A percentile compares a stretch with the other conserved stretches of the same genome.
phyloP scores from a whole-genome alignment of 2,797 vertebrate genomes.

The Scyliorhinus canicula region DNA sequence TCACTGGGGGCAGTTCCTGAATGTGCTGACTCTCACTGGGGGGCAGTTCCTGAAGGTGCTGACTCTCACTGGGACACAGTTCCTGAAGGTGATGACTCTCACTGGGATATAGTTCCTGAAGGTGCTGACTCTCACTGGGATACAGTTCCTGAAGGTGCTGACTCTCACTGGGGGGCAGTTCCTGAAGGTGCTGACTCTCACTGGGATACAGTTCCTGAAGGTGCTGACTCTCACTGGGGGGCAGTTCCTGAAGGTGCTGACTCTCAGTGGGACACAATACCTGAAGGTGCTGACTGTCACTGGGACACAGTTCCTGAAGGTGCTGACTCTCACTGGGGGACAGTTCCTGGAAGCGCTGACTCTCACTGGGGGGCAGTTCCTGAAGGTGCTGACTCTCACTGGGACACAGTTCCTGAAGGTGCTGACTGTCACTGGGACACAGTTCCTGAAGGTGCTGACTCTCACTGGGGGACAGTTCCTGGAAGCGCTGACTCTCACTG shows the following conservation, averaged over 20 bases:
- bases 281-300: too few species aligned
- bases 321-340: too few species aligned
- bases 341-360: too few species aligned
- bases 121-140: background rate
- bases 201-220: background rate
- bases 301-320: too few species aligned
- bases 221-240: background rate
- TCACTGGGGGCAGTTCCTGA: background rate
- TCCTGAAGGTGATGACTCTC: background rate
- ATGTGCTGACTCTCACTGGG: background rate
- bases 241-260: background rate
- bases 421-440: too few species aligned
- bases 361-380: too few species aligned
- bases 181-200: background rate
- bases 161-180: background rate
- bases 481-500: too few species aligned
- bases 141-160: background rate
- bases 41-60: background rate
- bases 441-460: too few species aligned
- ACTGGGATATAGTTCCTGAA: background rate
- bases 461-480: too few species aligned
- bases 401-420: too few species aligned
- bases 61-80: background rate
- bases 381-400: too few species aligned
- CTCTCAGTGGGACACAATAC: too few species aligned